Evolutionary conservation across 2,888 invertebrate species (phyloP).

Genomic region (Rotaria magnacalcarata): DNA sequence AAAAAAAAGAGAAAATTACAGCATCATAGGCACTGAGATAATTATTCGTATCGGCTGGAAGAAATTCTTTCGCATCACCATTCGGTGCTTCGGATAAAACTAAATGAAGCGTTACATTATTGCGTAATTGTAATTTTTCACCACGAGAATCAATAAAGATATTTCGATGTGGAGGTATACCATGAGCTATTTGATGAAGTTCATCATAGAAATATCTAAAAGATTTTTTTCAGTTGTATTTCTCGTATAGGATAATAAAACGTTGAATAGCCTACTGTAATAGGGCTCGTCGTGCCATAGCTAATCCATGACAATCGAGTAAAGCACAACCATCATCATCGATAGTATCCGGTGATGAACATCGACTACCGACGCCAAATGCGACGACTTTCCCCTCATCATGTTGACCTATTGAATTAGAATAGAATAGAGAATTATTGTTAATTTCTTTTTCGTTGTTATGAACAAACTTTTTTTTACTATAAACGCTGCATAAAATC

Average conservation of each 20-base stretch:
- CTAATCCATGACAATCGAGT: slow-evolving; percentile 30
- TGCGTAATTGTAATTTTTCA: not conserved
- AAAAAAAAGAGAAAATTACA: not conserved
- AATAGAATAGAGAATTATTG: not conserved
- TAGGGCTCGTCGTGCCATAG: not conserved
- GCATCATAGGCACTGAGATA: not conserved
- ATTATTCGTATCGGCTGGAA: not conserved
- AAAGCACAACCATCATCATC: not conserved
- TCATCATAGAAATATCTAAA: slow-evolving; percentile 25
- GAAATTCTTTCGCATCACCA: slow-evolving; percentile 28
- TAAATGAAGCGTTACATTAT: slow-evolving; percentile 7
- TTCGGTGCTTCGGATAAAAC: not conserved
- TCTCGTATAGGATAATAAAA: not conserved
- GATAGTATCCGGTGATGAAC: not conserved
- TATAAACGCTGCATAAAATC: slow-evolving; percentile 28
- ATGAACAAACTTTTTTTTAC: not conserved
- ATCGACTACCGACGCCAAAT: slow-evolving; percentile 30
- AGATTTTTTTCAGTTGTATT: not conserved
- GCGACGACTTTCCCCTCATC: not conserved
- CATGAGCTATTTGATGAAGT: not conserved
- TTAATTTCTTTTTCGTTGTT: no score
- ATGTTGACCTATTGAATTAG: not conserved
- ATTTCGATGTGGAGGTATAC: not conserved
- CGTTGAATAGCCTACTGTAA: not conserved
- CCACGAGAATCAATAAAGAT: not conserved